Evolutionary conservation across 2,888 invertebrate genomes (phyloP).

Genomic region (Hermaeophaga mercurialis): DNA sequence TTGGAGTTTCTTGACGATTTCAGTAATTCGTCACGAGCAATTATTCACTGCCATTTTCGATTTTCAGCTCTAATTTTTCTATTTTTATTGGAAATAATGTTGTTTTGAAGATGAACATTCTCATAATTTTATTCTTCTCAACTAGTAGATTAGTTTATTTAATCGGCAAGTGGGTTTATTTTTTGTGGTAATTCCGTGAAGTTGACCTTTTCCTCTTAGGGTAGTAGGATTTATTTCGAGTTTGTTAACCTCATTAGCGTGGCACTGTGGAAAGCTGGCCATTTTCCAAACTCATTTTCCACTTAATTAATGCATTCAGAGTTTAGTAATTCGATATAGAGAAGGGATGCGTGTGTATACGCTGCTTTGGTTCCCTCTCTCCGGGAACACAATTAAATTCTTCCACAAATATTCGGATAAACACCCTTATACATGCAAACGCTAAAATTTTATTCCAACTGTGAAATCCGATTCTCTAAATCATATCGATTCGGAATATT

Average conservation of each 20-base stretch:
- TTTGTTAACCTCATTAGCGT: constrained; percentile 22
- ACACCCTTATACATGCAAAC: neutral
- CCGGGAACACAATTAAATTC: neutral
- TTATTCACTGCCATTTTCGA: no score
- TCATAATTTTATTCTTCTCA: no score
- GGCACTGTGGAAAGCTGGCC: constrained; percentile 16
- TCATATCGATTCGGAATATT: neutral
- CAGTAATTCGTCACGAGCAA: no score
- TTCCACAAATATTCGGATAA: constrained; percentile 3
- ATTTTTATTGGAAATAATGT: no score
- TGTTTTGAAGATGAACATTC: no score
- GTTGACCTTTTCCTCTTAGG: neutral
- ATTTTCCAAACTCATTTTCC: constrained; percentile 24
- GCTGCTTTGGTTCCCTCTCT: neutral
- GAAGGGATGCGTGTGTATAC: constrained; percentile 11
- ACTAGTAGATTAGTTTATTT: no score
- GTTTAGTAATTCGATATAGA: constrained; percentile 21
- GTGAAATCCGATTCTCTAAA: neutral
- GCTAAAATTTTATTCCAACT: neutral
- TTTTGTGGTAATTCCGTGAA: neutral
- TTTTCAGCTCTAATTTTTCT: no score
- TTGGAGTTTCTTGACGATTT: no score
- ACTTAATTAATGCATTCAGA: constrained; percentile 23
- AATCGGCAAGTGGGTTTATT: no score
- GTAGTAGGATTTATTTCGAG: constrained; percentile 14